phyloP scores from a whole-genome alignment of 2,797 vertebrate species.

The Synaphobranchus kaupii region DNA sequence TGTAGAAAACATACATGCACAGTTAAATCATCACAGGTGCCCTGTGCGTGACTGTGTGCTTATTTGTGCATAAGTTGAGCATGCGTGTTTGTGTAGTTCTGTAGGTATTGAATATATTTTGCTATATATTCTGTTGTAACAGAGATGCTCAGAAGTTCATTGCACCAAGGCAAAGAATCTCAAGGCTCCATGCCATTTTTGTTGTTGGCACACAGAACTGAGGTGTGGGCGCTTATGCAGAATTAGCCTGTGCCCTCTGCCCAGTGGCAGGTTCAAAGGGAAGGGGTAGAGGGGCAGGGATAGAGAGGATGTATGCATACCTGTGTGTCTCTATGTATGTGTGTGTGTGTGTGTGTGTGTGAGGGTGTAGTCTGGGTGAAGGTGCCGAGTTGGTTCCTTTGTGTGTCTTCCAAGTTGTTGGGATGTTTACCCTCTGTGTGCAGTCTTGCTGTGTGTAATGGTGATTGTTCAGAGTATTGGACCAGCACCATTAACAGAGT shows the following conservation, averaged over 20 bases:
- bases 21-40: not conserved
- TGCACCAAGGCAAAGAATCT: not conserved
- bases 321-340: slow-evolving; percentile 37
- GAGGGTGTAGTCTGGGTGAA: not conserved
- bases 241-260: not conserved
- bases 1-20: not conserved
- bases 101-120: not conserved
- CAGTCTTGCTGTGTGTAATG: slow-evolving; percentile 58
- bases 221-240: not conserved
- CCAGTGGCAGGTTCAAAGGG: not conserved
- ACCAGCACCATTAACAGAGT: slow-evolving; percentile 73
- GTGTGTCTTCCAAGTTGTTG: slow-evolving; percentile 63
- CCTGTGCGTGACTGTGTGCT: not conserved
- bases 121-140: not conserved
- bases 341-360: slow-evolving; percentile 52
- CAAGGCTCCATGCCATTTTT: not conserved
- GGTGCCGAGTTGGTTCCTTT: not conserved
- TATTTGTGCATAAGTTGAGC: not conserved
- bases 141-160: not conserved
- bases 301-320: not conserved
- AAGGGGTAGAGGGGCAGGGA: not conserved
- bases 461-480: slow-evolving; percentile 69
- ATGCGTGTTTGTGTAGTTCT: not conserved
- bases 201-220: not conserved
- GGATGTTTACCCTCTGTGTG: slow-evolving; percentile 53